Evolutionary conservation across 2,113 vertebrate genomes (phyloP).

Genomic region (Ardeotis arabs): DNA sequence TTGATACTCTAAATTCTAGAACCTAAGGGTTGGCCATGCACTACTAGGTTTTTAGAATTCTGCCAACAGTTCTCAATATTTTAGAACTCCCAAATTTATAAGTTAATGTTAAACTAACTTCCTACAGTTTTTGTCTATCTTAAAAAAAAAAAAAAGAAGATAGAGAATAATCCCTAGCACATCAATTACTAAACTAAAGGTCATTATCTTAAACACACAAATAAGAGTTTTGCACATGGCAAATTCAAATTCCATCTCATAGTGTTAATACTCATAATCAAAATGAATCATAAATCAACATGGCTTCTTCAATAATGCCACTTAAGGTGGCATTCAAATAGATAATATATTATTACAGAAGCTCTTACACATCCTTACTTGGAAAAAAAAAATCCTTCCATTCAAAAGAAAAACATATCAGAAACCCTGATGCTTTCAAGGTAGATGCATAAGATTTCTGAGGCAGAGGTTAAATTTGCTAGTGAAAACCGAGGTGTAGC

Average conservation of each 20-base stretch:
- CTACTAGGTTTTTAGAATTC: not conserved
- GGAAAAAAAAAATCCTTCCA: not conserved
- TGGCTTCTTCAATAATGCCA: not conserved
- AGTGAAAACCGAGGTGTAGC: not conserved
- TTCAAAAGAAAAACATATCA: not conserved
- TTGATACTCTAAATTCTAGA: not conserved
- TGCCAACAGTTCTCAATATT: not conserved
- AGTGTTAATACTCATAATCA: not conserved
- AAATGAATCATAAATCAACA: not conserved
- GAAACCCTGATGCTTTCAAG: not conserved
- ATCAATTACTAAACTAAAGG: not conserved
- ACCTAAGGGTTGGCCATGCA: not conserved
- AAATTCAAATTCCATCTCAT: not conserved
- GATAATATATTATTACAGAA: not conserved
- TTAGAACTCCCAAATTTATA: not conserved
- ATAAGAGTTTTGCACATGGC: not conserved
- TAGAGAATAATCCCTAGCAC: not conserved
- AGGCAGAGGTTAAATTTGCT: not conserved
- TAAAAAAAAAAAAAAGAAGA: not conserved
- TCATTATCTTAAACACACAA: not conserved
- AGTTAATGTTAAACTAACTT: not conserved
- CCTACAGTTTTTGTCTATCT: not conserved
- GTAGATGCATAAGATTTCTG: not conserved
- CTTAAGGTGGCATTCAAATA: not conserved
- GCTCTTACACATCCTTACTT: not conserved